A percentile compares a stretch with the other conserved stretches of the same genome.
phyloP scores from a whole-genome alignment of 1,140 invertebrate species.

The Heterodera carotae region DNA sequence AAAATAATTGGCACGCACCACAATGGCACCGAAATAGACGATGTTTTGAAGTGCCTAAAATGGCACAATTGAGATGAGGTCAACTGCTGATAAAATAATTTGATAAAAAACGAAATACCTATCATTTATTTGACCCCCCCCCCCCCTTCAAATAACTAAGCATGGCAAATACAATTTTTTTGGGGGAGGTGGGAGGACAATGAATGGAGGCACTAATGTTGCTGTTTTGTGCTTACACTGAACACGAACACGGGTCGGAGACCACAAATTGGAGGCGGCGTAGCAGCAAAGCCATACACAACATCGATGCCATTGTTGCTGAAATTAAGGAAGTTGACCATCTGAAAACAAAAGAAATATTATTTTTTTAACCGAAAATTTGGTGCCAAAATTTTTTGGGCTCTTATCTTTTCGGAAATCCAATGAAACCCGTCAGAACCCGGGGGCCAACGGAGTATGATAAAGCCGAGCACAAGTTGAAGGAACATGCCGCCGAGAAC shows the following conservation, averaged over 20 bases:
- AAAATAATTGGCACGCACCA: no score
- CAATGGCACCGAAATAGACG: no score
- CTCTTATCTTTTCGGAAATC: constrained; percentile 72
- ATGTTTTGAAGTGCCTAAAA: no score
- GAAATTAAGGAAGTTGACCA: constrained; percentile 77
- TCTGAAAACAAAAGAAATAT: constrained; percentile 75
- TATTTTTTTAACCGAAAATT: background rate
- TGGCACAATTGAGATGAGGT: no score
- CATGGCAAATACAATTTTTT: no score
- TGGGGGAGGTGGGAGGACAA: no score
- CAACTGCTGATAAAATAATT: no score
- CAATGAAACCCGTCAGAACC: constrained; percentile 81
- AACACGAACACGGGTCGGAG: constrained; percentile 67
- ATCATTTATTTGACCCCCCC: no score
- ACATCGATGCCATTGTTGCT: constrained; percentile 78
- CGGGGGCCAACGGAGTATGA: constrained; percentile 78
- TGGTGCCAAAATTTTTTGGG: background rate
- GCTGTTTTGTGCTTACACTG: constrained; percentile 71
- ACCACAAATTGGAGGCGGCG: constrained; percentile 73
- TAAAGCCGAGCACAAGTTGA: constrained; percentile 81
- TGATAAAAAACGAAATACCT: no score
- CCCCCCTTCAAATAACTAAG: no score
- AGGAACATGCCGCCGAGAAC: constrained; percentile 78
- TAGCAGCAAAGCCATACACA: constrained; percentile 76
- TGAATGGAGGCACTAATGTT: no score